Percentiles rank a stretch among this genome's conserved stretches.
Conservation (phyloP, 2,797 vertebrate species). For the Neomorphus geoffroyi region DNA sequence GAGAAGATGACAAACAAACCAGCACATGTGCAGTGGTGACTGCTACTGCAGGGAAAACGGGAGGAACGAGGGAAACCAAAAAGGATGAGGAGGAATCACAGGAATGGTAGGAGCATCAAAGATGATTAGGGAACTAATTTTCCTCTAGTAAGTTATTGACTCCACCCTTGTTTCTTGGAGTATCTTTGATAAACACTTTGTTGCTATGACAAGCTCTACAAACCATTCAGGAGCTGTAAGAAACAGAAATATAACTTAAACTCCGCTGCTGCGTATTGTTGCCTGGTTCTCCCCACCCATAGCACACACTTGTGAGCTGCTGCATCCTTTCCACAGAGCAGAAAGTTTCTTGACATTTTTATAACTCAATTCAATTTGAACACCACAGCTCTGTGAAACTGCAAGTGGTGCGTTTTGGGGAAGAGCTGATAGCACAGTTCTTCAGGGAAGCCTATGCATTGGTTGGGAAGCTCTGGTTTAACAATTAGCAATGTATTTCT, state of each 20-base stretch:
- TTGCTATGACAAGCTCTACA: constrained; percentile 2
- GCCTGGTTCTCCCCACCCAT: background rate
- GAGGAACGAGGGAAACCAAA: background rate
- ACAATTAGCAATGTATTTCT: background rate
- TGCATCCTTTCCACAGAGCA: background rate
- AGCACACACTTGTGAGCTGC: fast-evolving
- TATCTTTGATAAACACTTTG: background rate
- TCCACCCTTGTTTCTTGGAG: background rate
- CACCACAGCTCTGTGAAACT: background rate
- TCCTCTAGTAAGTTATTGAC: background rate
- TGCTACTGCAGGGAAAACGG: fast-evolving
- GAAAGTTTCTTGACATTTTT: background rate
- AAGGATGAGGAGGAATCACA: background rate
- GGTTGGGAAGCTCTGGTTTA: background rate
- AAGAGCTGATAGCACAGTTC: background rate
- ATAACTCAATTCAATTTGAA: background rate
- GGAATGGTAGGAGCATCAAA: background rate
- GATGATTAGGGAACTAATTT: background rate
- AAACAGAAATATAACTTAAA: background rate
- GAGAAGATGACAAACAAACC: background rate
- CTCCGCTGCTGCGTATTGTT: background rate
- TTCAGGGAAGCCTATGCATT: background rate
- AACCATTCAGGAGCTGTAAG: background rate
- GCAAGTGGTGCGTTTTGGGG: background rate
- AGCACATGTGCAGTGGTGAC: fast-evolving